Conservation (phyloP, 2,888 invertebrate species). For the Ormia ochracea region DNA sequence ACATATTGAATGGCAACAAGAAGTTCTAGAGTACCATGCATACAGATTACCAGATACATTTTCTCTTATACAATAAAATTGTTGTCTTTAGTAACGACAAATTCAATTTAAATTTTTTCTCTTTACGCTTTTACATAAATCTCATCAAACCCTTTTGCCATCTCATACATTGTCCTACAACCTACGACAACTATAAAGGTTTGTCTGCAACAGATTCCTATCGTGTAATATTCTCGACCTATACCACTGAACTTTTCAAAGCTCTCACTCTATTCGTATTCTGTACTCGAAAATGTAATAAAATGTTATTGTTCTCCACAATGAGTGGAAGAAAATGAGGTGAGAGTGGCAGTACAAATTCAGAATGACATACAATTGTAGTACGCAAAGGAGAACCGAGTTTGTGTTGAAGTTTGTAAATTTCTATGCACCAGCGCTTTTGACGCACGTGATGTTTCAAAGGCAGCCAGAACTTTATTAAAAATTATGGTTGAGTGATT, state of each 20-base stretch:
- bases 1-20: too few species aligned
- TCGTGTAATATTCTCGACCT: constrained; percentile 44
- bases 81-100: too few species aligned
- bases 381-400: background rate
- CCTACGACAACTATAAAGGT: background rate
- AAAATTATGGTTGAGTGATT: constrained; percentile 24
- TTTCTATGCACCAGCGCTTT: constrained; percentile 36
- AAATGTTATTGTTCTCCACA: constrained; percentile 4
- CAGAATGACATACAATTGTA: constrained; percentile 8
- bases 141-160: background rate
- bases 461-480: constrained; percentile 2
- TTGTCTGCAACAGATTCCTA: background rate
- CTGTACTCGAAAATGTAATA: background rate
- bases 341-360: background rate
- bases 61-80: too few species aligned
- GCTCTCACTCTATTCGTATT: background rate
- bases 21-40: too few species aligned
- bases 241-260: constrained; percentile 36
- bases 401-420: constrained; percentile 34
- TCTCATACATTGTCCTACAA: constrained; percentile 4
- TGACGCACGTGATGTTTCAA: constrained; percentile 46
- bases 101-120: too few species aligned
- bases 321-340: background rate
- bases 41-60: too few species aligned
- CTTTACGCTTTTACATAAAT: too few species aligned